Conservation (phyloP, 2,888 invertebrate species). For the Amiota mariae region DNA sequence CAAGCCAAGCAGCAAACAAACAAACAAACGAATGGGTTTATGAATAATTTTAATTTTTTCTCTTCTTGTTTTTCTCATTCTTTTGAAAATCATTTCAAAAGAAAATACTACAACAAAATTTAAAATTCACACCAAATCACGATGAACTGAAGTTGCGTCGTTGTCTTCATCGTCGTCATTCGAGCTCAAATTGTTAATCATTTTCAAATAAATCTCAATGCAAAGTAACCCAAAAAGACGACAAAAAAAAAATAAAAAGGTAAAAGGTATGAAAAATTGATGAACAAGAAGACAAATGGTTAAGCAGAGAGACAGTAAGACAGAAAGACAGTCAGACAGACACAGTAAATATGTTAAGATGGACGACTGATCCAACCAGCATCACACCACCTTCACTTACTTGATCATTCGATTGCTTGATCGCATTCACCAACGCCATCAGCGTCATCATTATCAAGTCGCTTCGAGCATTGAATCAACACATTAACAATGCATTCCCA, state of each 20-base stretch:
- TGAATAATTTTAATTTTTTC: constrained; percentile 5
- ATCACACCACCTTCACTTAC: not conserved
- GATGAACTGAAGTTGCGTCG: not conserved
- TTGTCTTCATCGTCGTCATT: not conserved
- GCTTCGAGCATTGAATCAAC: constrained; percentile 18
- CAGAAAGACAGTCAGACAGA: too few species aligned
- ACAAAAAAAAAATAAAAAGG: not conserved
- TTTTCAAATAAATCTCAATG: constrained; percentile 27
- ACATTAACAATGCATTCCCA: constrained; percentile 14
- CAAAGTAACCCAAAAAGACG: not conserved
- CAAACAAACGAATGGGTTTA: constrained; percentile 20
- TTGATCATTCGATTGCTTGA: not conserved
- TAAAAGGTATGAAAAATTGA: constrained; percentile 18
- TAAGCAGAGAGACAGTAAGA: too few species aligned
- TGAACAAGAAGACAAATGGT: constrained; percentile 9
- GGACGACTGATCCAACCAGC: not conserved
- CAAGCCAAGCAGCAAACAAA: not conserved
- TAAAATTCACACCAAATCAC: constrained; percentile 23
- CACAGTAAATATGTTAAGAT: not conserved
- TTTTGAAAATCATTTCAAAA: not conserved
- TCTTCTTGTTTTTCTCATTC: too few species aligned
- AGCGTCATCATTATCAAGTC: constrained; percentile 13
- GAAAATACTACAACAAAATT: not conserved
- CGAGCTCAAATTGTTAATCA: constrained; percentile 25
- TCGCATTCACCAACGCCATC: not conserved